A percentile compares a stretch with the other conserved stretches of the same genome.
phyloP scores from a whole-genome alignment of 2,113 vertebrate genomes.

The Catharus minimus region DNA sequence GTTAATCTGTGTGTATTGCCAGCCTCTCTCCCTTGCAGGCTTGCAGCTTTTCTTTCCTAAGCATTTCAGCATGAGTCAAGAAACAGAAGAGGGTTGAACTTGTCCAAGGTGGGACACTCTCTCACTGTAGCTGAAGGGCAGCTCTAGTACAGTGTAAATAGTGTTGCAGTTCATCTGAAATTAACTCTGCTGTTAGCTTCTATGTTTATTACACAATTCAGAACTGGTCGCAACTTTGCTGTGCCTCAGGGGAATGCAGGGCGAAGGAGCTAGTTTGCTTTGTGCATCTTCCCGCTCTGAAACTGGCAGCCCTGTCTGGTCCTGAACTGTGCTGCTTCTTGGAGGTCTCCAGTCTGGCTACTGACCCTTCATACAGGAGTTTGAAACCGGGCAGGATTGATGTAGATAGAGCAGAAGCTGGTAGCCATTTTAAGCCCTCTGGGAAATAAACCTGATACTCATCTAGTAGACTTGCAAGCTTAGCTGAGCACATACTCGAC shows the following conservation, averaged over 20 bases:
- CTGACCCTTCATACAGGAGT: background rate
- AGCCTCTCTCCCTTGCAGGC: background rate
- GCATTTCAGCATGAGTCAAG: background rate
- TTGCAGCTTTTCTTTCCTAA: background rate
- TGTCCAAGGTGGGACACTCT: background rate
- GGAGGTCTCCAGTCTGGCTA: background rate
- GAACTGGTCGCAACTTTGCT: background rate
- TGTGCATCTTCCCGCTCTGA: background rate
- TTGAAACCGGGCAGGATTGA: background rate
- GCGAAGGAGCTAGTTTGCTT: background rate
- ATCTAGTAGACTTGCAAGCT: background rate
- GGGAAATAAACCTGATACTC: background rate
- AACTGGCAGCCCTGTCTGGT: background rate
- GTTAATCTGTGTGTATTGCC: background rate
- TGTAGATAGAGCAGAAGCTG: background rate
- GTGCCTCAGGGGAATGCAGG: background rate
- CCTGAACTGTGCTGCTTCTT: background rate
- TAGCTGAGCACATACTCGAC: background rate
- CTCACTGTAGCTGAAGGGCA: background rate
- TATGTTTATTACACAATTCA: background rate
- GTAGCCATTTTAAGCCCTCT: background rate
- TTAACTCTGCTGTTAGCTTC: background rate
- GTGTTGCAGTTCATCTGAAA: background rate
- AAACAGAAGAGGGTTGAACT: background rate
- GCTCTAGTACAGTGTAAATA: background rate